A percentile compares a stretch with the other conserved stretches of the same genome.
phyloP scores from a whole-genome alignment of 1,140 invertebrate genomes.

The Oryctes rhinoceros region DNA sequence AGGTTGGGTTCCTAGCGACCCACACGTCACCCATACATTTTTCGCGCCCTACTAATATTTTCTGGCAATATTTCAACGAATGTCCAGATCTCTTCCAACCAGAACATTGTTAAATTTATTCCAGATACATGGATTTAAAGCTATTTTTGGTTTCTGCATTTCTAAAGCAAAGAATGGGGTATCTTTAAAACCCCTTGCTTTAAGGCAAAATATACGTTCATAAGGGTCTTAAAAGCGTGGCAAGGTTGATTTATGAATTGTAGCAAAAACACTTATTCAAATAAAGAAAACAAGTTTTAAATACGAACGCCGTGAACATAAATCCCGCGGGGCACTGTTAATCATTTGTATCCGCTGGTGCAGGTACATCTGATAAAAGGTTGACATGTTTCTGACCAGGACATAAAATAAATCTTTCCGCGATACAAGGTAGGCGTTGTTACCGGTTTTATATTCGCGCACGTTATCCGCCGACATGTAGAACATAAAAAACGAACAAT shows the following conservation, averaged over 20 bases:
- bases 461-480: background rate
- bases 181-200: too few relatives aligned
- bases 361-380: constrained; percentile 26
- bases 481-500: constrained; percentile 3
- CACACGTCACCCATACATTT: too few relatives aligned
- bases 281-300: constrained; percentile 5
- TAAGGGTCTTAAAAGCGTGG: background rate
- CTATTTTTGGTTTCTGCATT: too few relatives aligned
- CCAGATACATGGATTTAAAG: too few relatives aligned
- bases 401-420: constrained; percentile 21
- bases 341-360: constrained; percentile 27
- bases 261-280: constrained; percentile 32
- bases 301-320: constrained; percentile 2
- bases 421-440: constrained; percentile 24
- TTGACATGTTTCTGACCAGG: constrained; percentile 11
- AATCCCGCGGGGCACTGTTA: constrained; percentile 1
- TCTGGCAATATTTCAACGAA: too few relatives aligned
- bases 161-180: too few relatives aligned
- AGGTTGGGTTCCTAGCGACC: too few relatives aligned
- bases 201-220: background rate
- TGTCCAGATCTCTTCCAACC: too few relatives aligned
- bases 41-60: too few relatives aligned
- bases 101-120: too few relatives aligned
- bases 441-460: background rate
- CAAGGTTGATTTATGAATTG: constrained; percentile 2